Base-by-base conservation (phyloP, 2,113 vertebrate genomes). In the Indicator indicator region DNA sequence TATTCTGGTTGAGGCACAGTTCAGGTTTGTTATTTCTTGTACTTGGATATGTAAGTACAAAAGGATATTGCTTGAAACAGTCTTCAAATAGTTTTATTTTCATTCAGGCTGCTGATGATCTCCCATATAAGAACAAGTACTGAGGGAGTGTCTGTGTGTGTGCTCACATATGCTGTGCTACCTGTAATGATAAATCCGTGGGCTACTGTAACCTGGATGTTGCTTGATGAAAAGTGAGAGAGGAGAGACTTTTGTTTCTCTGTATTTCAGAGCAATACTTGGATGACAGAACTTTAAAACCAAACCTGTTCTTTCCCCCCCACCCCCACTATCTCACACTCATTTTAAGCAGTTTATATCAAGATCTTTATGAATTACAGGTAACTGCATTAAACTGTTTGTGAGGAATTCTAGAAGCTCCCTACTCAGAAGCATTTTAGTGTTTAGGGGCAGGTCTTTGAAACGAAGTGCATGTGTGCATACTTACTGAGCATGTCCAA, bases 201-300 rank as follows among this genome's bases (percentile, higher is more conserved):
- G 86, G 86, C 78, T 93, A 59, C 54, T 93, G 89, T 68, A 56
- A 87, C 82, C 81, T 81, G 70, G 83, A 70, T 8, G 5, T 86
- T 4, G 5, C 74, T 89, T 83, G 83, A 60, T 40, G 63, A 55
- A 68, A 67, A 74, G 38, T 65, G 72, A 84, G 67, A 84, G 63
- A 64, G 44, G 55, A 16, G 12, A 87, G 67, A 44, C 44, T 77
- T 77, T 73, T 17, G 36, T 80, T 92, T 90, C 90, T 80, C 42
- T 88, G 32, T 81, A 30, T 89, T 92, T 56, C 70, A 93, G 62
- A 93, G 78, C 82, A 95, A 91, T 86, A 71, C 27, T 80, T 83
- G 33, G 58, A 67, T 54, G 68, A 7, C 3, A 0, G 19, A 19
- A 87, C 5, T 80, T 86, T 73, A 77, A 94, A 96, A 81, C 50